These are phyloP conservation scores for Caenorhabditis imperialis DNA, from an alignment of 2,888 invertebrate species.

Conservation along the genomic window DNA sequence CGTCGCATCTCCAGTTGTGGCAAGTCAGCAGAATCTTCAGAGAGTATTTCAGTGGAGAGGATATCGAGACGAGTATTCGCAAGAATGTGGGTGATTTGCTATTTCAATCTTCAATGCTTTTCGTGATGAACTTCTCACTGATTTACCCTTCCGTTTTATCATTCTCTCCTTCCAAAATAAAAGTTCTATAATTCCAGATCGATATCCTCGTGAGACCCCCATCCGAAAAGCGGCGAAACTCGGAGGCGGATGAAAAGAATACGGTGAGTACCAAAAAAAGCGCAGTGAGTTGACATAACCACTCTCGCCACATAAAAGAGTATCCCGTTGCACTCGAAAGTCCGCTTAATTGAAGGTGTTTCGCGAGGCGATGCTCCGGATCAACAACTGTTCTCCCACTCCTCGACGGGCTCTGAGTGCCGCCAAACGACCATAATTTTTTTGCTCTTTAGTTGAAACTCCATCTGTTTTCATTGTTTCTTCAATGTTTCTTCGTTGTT, in stretches of 20 bases:
- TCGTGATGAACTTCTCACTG: no score
- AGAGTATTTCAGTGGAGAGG: slow-evolving; percentile 24
- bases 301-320: no score
- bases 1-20: slow-evolving; percentile 6
- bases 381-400: slow-evolving; percentile 51
- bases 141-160: no score
- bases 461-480: background rate
- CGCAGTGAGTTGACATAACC: no score
- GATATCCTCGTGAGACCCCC: slow-evolving; percentile 1
- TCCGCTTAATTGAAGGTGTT: slow-evolving; percentile 37
- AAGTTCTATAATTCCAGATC: slow-evolving; percentile 10
- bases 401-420: background rate
- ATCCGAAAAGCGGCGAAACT: background rate
- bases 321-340: background rate
- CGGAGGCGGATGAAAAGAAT: slow-evolving; percentile 5
- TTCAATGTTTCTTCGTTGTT: background rate
- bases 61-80: slow-evolving; percentile 19
- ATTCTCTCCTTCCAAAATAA: background rate
- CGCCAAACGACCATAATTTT: background rate
- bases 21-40: slow-evolving; percentile 24
- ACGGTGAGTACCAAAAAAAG: slow-evolving; percentile 2
- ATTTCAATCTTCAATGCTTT: no score
- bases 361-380: slow-evolving; percentile 46
- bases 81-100: slow-evolving; percentile 29
- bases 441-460: background rate